phyloP scores from a whole-genome alignment of 2,797 vertebrate genomes.

The Phrynocephalus vlangalii region DNA sequence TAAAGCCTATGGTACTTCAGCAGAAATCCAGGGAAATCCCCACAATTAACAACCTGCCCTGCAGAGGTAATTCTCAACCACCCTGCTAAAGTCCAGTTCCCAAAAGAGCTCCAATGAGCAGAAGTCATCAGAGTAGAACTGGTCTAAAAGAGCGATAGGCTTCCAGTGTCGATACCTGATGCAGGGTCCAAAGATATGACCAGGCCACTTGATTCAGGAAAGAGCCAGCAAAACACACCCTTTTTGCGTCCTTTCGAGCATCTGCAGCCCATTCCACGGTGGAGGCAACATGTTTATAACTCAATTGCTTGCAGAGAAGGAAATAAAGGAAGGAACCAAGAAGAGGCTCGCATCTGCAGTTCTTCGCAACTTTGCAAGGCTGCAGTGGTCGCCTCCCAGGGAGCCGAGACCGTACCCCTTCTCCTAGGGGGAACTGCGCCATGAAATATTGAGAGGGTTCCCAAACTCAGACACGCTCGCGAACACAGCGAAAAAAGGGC shows the following conservation, averaged over 20 bases:
- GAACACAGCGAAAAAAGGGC: not conserved
- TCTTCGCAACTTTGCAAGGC: constrained; percentile 8
- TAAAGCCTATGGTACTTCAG: too few relatives aligned
- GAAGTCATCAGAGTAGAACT: not conserved
- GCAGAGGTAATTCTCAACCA: not conserved
- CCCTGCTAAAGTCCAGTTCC: not conserved
- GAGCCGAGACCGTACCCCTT: constrained; percentile 39
- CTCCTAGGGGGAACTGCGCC: constrained; percentile 67
- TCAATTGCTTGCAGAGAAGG: not conserved
- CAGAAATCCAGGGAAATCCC: too few relatives aligned
- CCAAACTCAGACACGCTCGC: not conserved
- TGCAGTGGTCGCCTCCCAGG: constrained; percentile 44
- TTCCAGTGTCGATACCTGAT: not conserved
- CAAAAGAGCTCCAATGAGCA: too few relatives aligned
- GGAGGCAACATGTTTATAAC: not conserved
- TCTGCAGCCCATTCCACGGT: not conserved
- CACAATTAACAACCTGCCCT: not conserved
- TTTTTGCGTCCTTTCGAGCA: not conserved
- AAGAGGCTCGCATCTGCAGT: not conserved
- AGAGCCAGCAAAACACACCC: not conserved
- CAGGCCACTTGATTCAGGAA: too few relatives aligned
- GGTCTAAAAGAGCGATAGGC: not conserved
- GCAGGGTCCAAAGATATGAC: not conserved
- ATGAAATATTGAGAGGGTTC: constrained; percentile 75
- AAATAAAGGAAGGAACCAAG: not conserved